Evolutionary conservation across 2,888 invertebrate species (phyloP).

Genomic region (Trissolcus japonicus): DNA sequence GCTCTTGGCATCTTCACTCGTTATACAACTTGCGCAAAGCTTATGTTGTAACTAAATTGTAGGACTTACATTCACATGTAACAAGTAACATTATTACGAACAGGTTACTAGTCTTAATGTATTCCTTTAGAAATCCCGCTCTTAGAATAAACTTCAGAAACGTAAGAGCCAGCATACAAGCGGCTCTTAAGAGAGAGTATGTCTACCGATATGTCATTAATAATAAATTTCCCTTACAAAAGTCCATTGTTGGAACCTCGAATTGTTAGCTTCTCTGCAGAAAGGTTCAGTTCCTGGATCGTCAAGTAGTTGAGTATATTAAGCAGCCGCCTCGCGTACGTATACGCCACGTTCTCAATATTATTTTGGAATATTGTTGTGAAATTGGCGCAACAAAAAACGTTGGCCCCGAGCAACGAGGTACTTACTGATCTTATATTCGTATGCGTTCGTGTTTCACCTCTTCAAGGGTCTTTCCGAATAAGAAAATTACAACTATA

Average conservation of each 20-base stretch:
- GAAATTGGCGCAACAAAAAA: conserved; percentile 1
- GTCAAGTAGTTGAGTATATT: conserved; percentile 52
- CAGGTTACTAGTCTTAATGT: conserved; percentile 61
- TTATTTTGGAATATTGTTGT: conserved; percentile 19
- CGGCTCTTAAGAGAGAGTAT: conserved; percentile 58
- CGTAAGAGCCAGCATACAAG: conserved; percentile 56
- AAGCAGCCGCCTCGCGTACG: conserved; percentile 29
- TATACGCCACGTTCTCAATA: conserved; percentile 36
- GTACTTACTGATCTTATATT: too few species aligned
- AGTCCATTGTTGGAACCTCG: conserved; percentile 65
- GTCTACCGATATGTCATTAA: conserved; percentile 64
- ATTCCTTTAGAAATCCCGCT: conserved; percentile 63
- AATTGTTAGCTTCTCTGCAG: conserved; percentile 65
- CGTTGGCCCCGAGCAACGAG: background rate
- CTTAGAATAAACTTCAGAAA: conserved; percentile 61
- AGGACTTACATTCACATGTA: conserved; percentile 55
- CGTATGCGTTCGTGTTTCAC: too few species aligned
- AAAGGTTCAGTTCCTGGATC: conserved; percentile 53
- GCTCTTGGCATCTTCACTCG: conserved; percentile 50
- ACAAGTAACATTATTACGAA: conserved; percentile 59
- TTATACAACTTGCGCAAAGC: conserved; percentile 45
- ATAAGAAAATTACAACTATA: too few species aligned
- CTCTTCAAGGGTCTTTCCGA: too few species aligned
- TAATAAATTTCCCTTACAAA: conserved; percentile 64
- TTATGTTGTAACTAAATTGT: conserved; percentile 57